These are phyloP conservation scores for Sphyrna mokarran DNA, from an alignment of 2,113 vertebrate species.

Conservation along the genomic window DNA sequence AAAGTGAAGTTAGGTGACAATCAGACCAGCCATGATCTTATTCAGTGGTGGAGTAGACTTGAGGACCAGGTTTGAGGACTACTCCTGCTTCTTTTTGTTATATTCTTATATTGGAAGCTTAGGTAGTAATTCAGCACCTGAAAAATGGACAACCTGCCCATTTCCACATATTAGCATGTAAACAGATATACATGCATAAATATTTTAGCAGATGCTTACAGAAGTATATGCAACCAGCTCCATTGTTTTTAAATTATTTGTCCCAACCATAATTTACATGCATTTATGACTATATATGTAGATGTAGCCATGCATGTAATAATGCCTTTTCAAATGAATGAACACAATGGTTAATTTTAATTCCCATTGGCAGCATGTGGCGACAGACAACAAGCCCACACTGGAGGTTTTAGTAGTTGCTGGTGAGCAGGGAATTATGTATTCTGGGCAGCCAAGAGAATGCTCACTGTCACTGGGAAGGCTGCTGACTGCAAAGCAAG, in stretches of 20 bases:
- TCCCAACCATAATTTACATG: neutral
- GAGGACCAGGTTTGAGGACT: no score
- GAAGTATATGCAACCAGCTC: neutral
- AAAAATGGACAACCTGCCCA: neutral
- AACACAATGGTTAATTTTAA: neutral
- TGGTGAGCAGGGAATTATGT: neutral
- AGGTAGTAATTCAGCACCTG: no score
- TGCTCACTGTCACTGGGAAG: neutral
- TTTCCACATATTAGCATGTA: neutral
- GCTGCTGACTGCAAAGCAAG: neutral
- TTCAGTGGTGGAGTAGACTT: no score
- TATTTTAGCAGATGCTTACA: neutral
- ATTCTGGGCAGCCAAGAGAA: neutral
- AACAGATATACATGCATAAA: neutral
- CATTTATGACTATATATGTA: neutral
- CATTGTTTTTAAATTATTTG: neutral
- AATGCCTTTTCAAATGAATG: neutral
- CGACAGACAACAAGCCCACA: neutral
- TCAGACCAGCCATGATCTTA: no score
- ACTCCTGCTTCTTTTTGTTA: no score
- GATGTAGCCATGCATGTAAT: neutral
- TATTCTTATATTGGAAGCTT: neutral
- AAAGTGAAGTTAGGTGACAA: no score
- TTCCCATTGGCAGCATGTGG: neutral
- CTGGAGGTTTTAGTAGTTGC: neutral